These are phyloP conservation scores for Epinotia demarniana DNA, from an alignment of 2,888 invertebrate species.

Conservation along the genomic window DNA sequence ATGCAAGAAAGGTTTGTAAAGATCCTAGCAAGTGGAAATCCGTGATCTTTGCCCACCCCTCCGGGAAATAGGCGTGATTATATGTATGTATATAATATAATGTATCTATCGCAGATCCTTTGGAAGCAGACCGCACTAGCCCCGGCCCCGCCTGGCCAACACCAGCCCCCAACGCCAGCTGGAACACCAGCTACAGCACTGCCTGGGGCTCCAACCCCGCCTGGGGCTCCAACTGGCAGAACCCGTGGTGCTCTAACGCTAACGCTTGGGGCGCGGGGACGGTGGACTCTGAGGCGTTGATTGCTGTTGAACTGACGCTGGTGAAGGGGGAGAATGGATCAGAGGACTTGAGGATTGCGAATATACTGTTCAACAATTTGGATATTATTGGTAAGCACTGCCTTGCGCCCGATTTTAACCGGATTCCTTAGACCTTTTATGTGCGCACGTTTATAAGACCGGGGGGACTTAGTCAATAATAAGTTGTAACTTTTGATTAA, in stretches of 20 bases:
- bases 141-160: slow-evolving; percentile 61
- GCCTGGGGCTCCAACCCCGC: slow-evolving; percentile 78
- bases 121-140: slow-evolving; percentile 59
- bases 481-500: neutral
- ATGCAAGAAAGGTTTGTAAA: too few relatives aligned
- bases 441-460: too few relatives aligned
- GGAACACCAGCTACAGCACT: slow-evolving; percentile 54
- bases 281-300: slow-evolving; percentile 91
- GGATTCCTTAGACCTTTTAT: too few relatives aligned
- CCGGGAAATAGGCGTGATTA: too few relatives aligned
- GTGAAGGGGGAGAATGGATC: slow-evolving; percentile 77
- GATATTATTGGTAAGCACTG: slow-evolving; percentile 92
- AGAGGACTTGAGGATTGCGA: slow-evolving; percentile 89
- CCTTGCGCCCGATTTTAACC: too few relatives aligned
- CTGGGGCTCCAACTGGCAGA: slow-evolving; percentile 88
- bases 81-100: neutral
- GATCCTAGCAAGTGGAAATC: too few relatives aligned
- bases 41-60: too few relatives aligned
- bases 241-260: slow-evolving; percentile 79
- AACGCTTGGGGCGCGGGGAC: slow-evolving; percentile 87
- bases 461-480: neutral
- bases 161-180: slow-evolving; percentile 53
- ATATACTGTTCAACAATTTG: slow-evolving; percentile 96
- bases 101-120: slow-evolving; percentile 48
- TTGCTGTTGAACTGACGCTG: slow-evolving; percentile 85